Percentiles rank a stretch among this genome's conserved stretches.
phyloP scores from a whole-genome alignment of 2,888 invertebrate genomes.

The Sinhomidia bicolor region DNA sequence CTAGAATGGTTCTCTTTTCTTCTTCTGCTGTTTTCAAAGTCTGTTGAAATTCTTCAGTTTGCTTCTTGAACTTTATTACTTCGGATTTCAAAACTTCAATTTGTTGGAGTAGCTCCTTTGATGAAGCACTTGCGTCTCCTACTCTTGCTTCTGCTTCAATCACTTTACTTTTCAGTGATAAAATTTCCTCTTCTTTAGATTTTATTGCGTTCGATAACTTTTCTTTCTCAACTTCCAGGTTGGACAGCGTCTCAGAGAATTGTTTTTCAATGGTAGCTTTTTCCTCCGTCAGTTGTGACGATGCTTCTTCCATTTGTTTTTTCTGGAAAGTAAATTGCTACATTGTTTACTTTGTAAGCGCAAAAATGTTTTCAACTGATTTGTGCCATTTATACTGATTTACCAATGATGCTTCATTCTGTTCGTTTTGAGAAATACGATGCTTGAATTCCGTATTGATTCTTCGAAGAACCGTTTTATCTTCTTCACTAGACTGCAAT shows the following conservation, averaged over 20 bases:
- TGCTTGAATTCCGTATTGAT: conserved; percentile 63
- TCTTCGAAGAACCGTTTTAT: conserved; percentile 52
- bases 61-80: neutral
- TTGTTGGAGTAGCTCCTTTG: neutral
- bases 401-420: conserved; percentile 39
- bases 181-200: conserved; percentile 57
- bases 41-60: conserved; percentile 38
- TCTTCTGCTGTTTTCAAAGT: conserved; percentile 82
- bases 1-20: conserved; percentile 81
- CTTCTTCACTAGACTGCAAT: conserved; percentile 61
- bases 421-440: conserved; percentile 49
- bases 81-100: conserved; percentile 37
- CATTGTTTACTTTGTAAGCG: no score
- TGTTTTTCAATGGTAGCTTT: conserved; percentile 25
- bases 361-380: no score
- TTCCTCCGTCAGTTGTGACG: conserved; percentile 57
- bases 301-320: conserved; percentile 64
- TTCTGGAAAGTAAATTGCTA: no score
- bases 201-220: conserved; percentile 51
- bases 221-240: conserved; percentile 57
- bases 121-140: neutral
- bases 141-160: neutral
- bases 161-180: conserved; percentile 30
- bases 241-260: conserved; percentile 59
- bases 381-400: no score